Percentiles rank a stretch among this genome's conserved stretches.
Conservation (phyloP, 1,140 invertebrate genomes). For the Bombus ignitus region DNA sequence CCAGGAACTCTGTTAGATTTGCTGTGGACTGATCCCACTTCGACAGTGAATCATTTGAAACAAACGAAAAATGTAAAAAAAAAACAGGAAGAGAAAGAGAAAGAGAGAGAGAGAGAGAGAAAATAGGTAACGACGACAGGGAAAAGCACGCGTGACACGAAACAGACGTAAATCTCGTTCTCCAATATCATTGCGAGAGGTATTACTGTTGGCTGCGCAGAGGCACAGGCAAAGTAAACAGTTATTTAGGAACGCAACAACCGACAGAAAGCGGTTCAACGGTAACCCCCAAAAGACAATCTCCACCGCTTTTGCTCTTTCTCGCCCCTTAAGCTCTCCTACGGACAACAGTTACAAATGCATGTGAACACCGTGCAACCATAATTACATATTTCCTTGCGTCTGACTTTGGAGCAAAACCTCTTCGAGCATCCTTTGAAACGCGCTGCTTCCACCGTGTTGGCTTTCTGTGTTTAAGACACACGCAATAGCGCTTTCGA, state of each 20-base stretch:
- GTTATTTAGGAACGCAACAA: conserved; percentile 23
- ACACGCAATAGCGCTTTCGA: background rate
- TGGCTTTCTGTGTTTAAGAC: background rate
- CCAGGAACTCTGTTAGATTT: background rate
- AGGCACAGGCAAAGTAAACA: background rate
- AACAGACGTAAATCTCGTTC: conserved; percentile 18
- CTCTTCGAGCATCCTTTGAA: conserved; percentile 3
- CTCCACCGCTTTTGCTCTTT: background rate
- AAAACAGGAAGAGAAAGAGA: background rate
- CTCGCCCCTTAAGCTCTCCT: background rate
- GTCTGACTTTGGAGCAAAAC: background rate
- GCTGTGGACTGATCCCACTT: conserved; percentile 2
- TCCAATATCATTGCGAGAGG: background rate
- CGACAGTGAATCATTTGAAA: conserved; percentile 13
- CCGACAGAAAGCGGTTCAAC: background rate
- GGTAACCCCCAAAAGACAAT: background rate
- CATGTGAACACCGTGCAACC: conserved; percentile 1
- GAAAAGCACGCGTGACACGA: background rate
- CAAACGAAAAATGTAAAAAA: background rate
- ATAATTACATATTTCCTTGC: conserved; percentile 33
- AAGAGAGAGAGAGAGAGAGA: background rate
- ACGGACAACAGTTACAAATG: conserved; percentile 10
- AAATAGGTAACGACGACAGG: background rate
- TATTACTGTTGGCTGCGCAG: background rate
- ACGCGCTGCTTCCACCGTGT: background rate